Percentiles rank a stretch among this genome's conserved stretches.
Evolutionary conservation across 2,888 invertebrate species (phyloP).

Genomic region (Leptarthrus brevirostris): DNA sequence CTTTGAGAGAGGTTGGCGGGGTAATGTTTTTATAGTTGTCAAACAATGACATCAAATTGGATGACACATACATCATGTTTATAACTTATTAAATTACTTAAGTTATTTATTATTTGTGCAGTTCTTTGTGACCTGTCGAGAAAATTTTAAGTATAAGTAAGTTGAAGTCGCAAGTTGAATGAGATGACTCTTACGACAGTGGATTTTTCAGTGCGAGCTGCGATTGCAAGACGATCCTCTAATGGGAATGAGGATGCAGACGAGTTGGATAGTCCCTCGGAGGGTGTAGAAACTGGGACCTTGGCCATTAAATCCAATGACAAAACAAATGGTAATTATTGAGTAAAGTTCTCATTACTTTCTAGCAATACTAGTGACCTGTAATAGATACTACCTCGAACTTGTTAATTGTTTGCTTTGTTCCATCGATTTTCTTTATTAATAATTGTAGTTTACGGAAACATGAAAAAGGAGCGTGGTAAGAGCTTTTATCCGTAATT

Average conservation of each 20-base stretch:
- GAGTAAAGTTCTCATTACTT: no score
- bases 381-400: no score
- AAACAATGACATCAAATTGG: no score
- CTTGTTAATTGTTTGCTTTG: no score
- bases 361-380: no score
- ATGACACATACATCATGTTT: not conserved
- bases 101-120: not conserved
- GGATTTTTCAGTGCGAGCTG: slow-evolving; percentile 61
- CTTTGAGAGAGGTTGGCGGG: no score
- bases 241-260: slow-evolving; percentile 59
- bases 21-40: no score
- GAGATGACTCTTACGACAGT: not conserved
- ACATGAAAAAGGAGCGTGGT: no score
- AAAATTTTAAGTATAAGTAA: not conserved
- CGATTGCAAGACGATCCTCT: slow-evolving; percentile 63
- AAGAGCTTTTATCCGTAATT: no score
- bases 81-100: not conserved
- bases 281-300: slow-evolving; percentile 62
- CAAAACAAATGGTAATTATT: not conserved
- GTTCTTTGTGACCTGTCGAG: not conserved
- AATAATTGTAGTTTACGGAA: no score
- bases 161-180: not conserved
- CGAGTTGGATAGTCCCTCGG: slow-evolving; percentile 62
- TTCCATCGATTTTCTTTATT: no score
- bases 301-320: slow-evolving; percentile 59